A percentile compares a stretch with the other conserved stretches of the same genome.
Conservation (phyloP, 2,797 vertebrate genomes). For the Hozukius guyotensis region DNA sequence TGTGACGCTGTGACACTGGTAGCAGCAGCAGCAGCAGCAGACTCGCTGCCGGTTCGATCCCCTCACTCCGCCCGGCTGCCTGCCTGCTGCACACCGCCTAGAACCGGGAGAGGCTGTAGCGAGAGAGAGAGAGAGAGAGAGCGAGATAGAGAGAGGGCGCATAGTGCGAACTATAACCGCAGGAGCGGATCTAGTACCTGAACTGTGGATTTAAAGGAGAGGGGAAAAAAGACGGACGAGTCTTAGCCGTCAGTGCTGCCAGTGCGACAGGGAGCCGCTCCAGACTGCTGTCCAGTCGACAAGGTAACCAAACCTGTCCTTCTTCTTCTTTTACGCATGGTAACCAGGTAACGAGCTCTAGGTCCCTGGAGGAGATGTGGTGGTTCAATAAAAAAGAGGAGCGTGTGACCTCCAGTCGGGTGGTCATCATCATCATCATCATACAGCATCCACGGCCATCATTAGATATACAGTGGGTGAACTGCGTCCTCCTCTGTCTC, state of each 20-base stretch:
- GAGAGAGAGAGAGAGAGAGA: background rate
- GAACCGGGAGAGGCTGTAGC: background rate
- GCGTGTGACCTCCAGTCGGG: conserved; percentile 3
- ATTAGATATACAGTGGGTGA: background rate
- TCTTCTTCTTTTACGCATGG: conserved; percentile 14
- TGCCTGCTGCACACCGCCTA: conserved; percentile 28
- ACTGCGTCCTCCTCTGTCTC: background rate
- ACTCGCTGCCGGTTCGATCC: conserved; percentile 27
- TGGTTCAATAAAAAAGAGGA: background rate
- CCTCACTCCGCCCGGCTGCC: conserved; percentile 36
- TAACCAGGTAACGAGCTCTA: background rate
- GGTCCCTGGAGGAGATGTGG: background rate
- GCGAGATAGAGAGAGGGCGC: background rate
- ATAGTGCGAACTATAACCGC: background rate
- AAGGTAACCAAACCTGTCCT: conserved; percentile 32
- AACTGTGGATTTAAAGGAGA: conserved; percentile 36
- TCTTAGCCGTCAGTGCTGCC: background rate
- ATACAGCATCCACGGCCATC: background rate
- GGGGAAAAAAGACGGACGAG: background rate
- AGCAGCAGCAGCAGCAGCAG: conserved; percentile 3
- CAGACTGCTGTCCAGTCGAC: conserved; percentile 15
- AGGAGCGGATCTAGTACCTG: background rate
- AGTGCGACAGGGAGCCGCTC: conserved; percentile 27
- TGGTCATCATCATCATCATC: conserved; percentile 6
- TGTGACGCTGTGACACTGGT: conserved; percentile 28